Base-by-base conservation (phyloP, 2,888 invertebrate species). In the Sesia apiformis region DNA sequence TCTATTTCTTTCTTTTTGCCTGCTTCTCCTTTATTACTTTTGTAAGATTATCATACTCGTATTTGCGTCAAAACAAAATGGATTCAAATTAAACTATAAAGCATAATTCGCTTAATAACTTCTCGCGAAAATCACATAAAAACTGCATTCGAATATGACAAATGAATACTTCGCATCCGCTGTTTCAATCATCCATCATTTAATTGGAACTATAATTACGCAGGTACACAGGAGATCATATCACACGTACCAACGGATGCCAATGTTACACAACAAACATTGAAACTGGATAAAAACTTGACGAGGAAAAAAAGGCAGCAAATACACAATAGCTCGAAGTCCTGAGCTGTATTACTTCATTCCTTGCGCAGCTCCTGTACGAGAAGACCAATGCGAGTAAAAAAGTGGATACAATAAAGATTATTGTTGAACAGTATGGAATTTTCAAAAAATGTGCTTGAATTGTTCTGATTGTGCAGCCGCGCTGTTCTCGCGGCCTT, bases 301-400 rank as follows among this genome's bases (percentile, higher is more conserved):
- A 72, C 72, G 67, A 73, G 70, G 75, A 75, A 71, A 79, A 81
- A 78, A 78, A 71, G 8, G 65, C 69, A 67, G 76, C 78, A 84
- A 84, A 82, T 82, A 87, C 85, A 87, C 84, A 86, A 87, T 87
- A 81, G 78, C 79, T 64, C 70, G 68, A 77, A 84, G 80, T 81
- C 78, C 71, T 71, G 72, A 70, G 76, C 78, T 70, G 85, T 84
- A 84, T 84, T 86, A 84, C 86, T 86, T 83, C 88, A 88, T 89
- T 89, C 88, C 84, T 74, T 60, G 72, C 63, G 63, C 74, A 74
- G 74, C 77, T 72, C 69, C 69, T 69, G 65, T 62, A 61, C 58
- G 58, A 65, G 66, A 64, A 56, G 61, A 66, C 69, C 73, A 69
- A 78, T 75, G 56, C 50, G 50, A 39, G 57, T 60, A 56, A 53